These are phyloP conservation scores for Lithophane leautieri DNA, from an alignment of 2,888 invertebrate species.

Conservation along the genomic window DNA sequence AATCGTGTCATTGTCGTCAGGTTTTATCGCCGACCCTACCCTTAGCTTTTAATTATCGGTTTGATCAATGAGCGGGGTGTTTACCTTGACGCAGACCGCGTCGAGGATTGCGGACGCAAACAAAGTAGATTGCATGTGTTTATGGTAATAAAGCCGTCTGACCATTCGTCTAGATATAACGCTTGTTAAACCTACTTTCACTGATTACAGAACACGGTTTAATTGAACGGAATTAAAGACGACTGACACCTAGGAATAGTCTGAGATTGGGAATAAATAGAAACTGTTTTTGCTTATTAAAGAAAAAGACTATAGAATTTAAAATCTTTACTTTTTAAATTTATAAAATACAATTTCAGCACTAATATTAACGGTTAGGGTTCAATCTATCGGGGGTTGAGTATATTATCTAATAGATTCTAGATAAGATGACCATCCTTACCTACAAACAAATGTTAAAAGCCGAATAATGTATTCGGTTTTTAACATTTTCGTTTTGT, in stretches of 20 bases:
- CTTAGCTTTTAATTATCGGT: constrained; percentile 70
- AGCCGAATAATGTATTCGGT: background rate
- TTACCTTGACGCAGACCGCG: constrained; percentile 43
- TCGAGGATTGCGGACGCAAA: constrained; percentile 47
- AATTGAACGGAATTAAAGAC: background rate
- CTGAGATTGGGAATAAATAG: background rate
- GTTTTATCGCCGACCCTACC: constrained; percentile 66
- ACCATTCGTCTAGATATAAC: constrained; percentile 27
- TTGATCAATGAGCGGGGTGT: constrained; percentile 64
- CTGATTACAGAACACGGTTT: constrained; percentile 9
- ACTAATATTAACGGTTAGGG: background rate
- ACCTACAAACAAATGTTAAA: too few species aligned
- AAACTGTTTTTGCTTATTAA: background rate
- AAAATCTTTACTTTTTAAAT: background rate
- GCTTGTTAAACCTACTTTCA: constrained; percentile 20
- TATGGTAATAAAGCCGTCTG: constrained; percentile 41
- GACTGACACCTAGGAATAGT: background rate
- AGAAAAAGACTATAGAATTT: background rate
- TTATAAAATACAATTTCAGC: background rate
- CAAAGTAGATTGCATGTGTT: constrained; percentile 52
- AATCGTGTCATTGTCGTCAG: constrained; percentile 57
- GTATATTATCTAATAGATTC: constrained; percentile 10
- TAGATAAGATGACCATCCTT: constrained; percentile 2
- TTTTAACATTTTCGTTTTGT: background rate
- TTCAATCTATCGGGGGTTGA: background rate